Base-by-base conservation (phyloP, 1,140 invertebrate genomes). In the Apis florea region DNA sequence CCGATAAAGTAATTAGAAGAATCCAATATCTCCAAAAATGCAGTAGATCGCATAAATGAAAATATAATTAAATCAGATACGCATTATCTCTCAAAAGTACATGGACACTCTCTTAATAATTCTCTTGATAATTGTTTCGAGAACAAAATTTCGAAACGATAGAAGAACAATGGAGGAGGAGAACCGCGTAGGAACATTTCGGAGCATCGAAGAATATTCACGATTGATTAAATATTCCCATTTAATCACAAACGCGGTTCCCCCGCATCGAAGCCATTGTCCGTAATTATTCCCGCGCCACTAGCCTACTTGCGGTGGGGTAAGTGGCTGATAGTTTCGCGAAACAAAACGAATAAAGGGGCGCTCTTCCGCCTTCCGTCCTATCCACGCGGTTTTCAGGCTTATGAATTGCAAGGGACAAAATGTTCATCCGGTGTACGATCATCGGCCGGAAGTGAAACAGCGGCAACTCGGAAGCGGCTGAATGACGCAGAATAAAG, bases 371-470 rank as follows among this genome's bases (percentile, higher is more conserved):
- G 40, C n/a, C 40, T 66, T 75, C 63, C 63, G 61, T 56, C 53
- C 59, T 40, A 40, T 40, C 59, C 31, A 53, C 53, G 51, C 24
- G 59, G 63, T 79, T 78, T 79, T 66, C 69, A 67, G 31, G 68
- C 51, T 83, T 70, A 79, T 72, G 77, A 79, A 71, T 79, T 64
- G 81, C 67, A 70, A 79, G 59, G 47, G 76, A 83, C 82, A 83
- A 83, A 83, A 83, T 79, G 82, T 79, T 83, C 82, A 83, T 72
- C 69, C 76, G 63, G 24, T 67, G 82, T 73, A 49, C 75, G 53
- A 82, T 76, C 72, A 82, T 82, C 73, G 79, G 53, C 68, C 68
- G 68, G 77, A 83, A 79, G 75, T 79, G 82, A 83, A 83, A 79
- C 77, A 79, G 53, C 75, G 69, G 76, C 61, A 71, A 83, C 75